Base-by-base conservation (phyloP, 2,888 invertebrate species). In the Cerastoderma edule region DNA sequence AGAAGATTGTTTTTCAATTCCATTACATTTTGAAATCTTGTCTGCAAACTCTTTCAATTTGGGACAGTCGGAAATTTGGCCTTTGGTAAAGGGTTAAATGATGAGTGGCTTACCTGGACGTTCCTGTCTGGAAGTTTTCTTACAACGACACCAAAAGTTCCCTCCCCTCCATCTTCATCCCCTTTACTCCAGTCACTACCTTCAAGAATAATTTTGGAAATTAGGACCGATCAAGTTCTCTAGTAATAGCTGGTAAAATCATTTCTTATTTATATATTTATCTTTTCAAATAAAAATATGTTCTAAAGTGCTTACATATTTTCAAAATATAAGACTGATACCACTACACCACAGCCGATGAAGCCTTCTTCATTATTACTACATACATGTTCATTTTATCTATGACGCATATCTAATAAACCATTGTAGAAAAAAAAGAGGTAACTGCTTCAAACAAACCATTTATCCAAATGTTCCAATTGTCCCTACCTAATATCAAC, bases 151-250 rank as follows among this genome's bases (percentile, higher is more conserved):
- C 83, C 84, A 1, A 76, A 46, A 32, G 72, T 75, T 10, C 72
- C 74, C 8, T 22, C 54, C 0, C 78, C 76, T 5, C 86, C 84
- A 71, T 86, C 85, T 53, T 86, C 83, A 54, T 84, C 80, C 8
- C 75, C 80, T 33, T 67, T 54, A 24, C 68, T 68, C 86, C 86
- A 86, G 46, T 85, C 73, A 19, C 68, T 67, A 35, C 85, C 85
- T 85, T 67, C 24, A 33, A 64, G 22, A 67, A 56, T n/a, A 50
- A 30, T n/a, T n/a, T n/a, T n/a, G n/a, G 2, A 33, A 50, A 35
- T 44, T 10, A 69, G 24, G 6, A 44, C 35, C n/a, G 64, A 39
- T 22, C n/a, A 8, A 10, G 39, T 8, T 39, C 39, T 16, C 39
- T 39, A 39, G 16, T 8, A 39, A 10, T 39, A 10, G 39, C 39